A percentile compares a stretch with the other conserved stretches of the same genome.
Evolutionary conservation across 2,888 invertebrate genomes (phyloP).

Genomic region (Leptogaster cylindrica): DNA sequence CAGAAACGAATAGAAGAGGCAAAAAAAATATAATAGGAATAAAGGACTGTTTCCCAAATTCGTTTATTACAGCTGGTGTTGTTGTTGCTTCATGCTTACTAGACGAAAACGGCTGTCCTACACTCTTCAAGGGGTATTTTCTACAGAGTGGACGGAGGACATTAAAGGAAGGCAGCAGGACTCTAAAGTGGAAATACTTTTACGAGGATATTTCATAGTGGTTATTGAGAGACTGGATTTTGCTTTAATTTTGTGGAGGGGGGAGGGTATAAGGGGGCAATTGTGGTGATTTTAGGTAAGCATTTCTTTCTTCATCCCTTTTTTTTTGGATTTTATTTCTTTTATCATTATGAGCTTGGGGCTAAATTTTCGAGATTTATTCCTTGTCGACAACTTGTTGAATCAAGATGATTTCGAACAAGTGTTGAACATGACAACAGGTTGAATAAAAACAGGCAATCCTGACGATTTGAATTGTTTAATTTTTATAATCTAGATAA

Average conservation of each 20-base stretch:
- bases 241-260: too few species aligned
- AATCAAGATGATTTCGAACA: conserved; percentile 17
- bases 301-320: conserved; percentile 28
- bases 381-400: conserved; percentile 42
- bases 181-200: conserved; percentile 5
- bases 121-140: conserved; percentile 33
- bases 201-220: background rate
- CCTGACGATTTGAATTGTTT: too few species aligned
- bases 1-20: too few species aligned
- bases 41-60: conserved; percentile 46
- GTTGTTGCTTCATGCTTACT: conserved; percentile 46
- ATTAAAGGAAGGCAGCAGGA: conserved; percentile 19
- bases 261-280: too few species aligned
- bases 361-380: conserved; percentile 42
- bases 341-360: conserved; percentile 39
- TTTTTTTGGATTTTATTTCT: conserved; percentile 34
- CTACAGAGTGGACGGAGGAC: conserved; percentile 23
- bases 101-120: conserved; percentile 47
- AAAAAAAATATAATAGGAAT: too few species aligned
- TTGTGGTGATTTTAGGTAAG: conserved; percentile 10
- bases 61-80: conserved; percentile 43
- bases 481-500: too few species aligned
- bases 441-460: too few species aligned
- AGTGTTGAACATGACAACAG: conserved; percentile 21
- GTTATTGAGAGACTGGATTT: too few species aligned